Conservation (phyloP, 2,797 vertebrate genomes). For the Onychomys arenicola region DNA sequence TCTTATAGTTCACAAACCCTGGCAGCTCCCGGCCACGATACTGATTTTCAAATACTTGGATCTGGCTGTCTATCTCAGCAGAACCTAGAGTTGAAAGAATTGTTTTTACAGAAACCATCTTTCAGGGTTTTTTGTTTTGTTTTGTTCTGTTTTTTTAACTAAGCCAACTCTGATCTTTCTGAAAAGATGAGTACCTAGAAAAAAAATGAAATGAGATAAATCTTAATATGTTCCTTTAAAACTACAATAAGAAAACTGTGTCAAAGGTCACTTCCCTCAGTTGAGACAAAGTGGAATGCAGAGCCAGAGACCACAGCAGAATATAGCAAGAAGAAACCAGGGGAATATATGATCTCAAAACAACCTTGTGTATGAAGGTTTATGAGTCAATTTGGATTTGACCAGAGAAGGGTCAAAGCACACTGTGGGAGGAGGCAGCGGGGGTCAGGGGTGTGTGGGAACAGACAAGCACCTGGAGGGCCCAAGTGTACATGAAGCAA, state of each 20-base stretch:
- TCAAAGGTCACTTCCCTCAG: not conserved
- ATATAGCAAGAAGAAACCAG: not conserved
- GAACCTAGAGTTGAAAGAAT: slow-evolving; percentile 87
- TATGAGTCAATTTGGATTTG: not conserved
- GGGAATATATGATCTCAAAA: not conserved
- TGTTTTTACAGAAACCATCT: not conserved
- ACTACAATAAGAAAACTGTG: not conserved
- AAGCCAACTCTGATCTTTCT: not conserved
- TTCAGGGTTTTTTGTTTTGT: no score
- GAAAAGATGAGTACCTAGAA: not conserved
- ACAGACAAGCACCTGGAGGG: not conserved
- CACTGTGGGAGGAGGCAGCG: not conserved
- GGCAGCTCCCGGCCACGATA: slow-evolving; percentile 93
- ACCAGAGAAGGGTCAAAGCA: not conserved
- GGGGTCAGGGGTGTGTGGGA: no score
- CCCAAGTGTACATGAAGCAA: not conserved
- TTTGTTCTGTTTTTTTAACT: not conserved
- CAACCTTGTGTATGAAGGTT: not conserved
- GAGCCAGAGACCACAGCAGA: rapidly evolving
- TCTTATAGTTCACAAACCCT: slow-evolving; percentile 92
- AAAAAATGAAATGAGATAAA: not conserved
- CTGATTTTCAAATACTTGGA: slow-evolving; percentile 85
- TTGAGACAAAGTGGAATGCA: not conserved
- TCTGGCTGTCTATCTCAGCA: not conserved
- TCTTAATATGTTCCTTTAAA: not conserved